phyloP scores from a whole-genome alignment of 2,797 vertebrate species.

The Pelochelys cantorii region DNA sequence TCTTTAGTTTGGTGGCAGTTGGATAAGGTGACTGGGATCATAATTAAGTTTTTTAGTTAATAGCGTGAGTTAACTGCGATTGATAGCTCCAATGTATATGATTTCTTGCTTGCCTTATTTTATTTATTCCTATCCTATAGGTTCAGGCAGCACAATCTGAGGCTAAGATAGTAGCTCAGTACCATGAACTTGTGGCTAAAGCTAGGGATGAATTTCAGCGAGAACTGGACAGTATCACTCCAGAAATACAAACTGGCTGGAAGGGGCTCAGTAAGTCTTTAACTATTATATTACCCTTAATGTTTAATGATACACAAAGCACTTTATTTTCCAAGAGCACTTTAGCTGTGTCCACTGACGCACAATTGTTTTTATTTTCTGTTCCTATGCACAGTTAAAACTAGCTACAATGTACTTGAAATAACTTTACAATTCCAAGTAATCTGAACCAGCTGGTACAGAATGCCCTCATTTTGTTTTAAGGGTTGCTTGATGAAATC shows the following conservation, averaged over 20 bases:
- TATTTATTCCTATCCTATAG: constrained; percentile 71
- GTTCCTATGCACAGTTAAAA: background rate
- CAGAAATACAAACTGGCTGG: constrained; percentile 94
- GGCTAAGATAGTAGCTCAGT: constrained; percentile 94
- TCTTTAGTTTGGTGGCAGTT: background rate
- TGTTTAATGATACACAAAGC: background rate
- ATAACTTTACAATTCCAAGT: background rate
- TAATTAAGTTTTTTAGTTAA: no score
- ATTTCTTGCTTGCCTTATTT: background rate
- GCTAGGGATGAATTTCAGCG: constrained; percentile 92
- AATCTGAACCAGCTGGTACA: fast-evolving
- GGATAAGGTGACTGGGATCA: no score
- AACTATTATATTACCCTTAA: fast-evolving
- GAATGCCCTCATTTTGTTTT: background rate
- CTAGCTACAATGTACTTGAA: background rate
- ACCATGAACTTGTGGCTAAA: constrained; percentile 93
- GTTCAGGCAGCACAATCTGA: constrained; percentile 93
- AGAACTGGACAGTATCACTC: constrained; percentile 95
- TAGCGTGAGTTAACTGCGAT: no score
- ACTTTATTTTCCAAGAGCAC: background rate
- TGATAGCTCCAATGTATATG: background rate
- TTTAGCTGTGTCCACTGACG: fast-evolving
- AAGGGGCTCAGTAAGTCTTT: constrained; percentile 92
- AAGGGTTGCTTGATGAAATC: no score
- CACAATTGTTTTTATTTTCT: fast-evolving